Evolutionary conservation across 2,113 vertebrate genomes (phyloP), one percentile per base, ranked within the genome.

Genomic region (Anguilla japonica): DNA sequence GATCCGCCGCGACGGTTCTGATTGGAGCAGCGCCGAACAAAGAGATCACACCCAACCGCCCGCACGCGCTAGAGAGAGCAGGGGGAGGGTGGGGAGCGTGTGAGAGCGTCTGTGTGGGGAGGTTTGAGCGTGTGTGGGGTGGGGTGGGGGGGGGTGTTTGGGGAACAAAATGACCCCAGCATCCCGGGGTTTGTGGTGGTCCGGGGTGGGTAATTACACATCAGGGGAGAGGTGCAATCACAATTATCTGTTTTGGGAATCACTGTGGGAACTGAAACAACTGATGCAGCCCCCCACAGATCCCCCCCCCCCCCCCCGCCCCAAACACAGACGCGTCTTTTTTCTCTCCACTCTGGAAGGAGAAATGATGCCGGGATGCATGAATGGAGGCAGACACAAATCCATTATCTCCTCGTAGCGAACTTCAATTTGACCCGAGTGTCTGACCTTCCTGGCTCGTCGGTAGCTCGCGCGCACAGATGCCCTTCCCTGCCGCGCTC

Each of bases 131-230:
- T 53, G 84, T 85, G 63, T 85, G 89, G 75, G 85, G 81, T 34
- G 34, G 57, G 86, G 81, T 85, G 83, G 91, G 90, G 85, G 90
- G 93, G 14, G 34, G 78, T 78, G 71, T 40, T 40, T 39, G 34
- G 39, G 78, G 34, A 22, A n/a, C 20, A 20, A n/a, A n/a, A 9
- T 75, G 91, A 93, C 91, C 87, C 85, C 82, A 90, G 93, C 93
- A 93, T 93, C 90, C 90, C 92, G 93, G 87, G 88, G 91, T 84
- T 88, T 75, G 79, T 1, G 83, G 86, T 90, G 60, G 83, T 86
- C 20, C 22, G 60, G 60, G 18, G 53, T 88, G 84, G 91, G 89
- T 91, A 60, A 89, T 91, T 92, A 83, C 87, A 87, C 90, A 46
- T 89, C 84, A 87, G 41, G 82, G 63, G 60, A 67, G 84, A 87